Evolutionary conservation across 2,113 vertebrate genomes (phyloP).

Genomic region (Indicator maculatus): DNA sequence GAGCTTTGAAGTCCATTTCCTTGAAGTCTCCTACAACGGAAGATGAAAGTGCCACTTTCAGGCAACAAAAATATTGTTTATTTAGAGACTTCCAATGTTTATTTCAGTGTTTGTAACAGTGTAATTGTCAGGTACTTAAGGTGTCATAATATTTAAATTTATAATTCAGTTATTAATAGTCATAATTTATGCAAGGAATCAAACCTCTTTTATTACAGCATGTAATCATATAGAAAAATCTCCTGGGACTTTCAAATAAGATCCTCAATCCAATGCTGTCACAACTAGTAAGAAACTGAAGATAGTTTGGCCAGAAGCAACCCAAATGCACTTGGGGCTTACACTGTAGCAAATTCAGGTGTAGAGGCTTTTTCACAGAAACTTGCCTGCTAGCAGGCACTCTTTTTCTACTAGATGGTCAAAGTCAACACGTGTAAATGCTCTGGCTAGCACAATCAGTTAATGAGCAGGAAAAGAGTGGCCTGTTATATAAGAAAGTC

Average conservation of each 20-base stretch:
- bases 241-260: background rate
- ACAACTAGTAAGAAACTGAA: background rate
- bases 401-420: background rate
- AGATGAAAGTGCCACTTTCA: background rate
- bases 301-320: background rate
- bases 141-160: conserved; percentile 12
- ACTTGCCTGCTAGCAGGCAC: background rate
- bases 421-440: background rate
- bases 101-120: conserved; percentile 35
- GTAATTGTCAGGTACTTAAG: conserved; percentile 39
- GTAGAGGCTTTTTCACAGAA: background rate
- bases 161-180: conserved; percentile 32
- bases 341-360: background rate
- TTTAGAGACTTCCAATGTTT: conserved; percentile 13
- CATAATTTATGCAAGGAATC: conserved; percentile 40
- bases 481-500: background rate
- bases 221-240: conserved; percentile 9
- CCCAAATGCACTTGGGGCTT: background rate
- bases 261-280: background rate
- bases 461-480: background rate
- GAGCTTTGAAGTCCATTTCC: background rate
- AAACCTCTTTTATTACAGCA: background rate
- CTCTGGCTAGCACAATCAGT: rapidly evolving
- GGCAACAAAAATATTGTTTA: background rate
- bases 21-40: rapidly evolving